phyloP scores from a whole-genome alignment of 2,888 invertebrate species.

The Arrhopalites spinosus region DNA sequence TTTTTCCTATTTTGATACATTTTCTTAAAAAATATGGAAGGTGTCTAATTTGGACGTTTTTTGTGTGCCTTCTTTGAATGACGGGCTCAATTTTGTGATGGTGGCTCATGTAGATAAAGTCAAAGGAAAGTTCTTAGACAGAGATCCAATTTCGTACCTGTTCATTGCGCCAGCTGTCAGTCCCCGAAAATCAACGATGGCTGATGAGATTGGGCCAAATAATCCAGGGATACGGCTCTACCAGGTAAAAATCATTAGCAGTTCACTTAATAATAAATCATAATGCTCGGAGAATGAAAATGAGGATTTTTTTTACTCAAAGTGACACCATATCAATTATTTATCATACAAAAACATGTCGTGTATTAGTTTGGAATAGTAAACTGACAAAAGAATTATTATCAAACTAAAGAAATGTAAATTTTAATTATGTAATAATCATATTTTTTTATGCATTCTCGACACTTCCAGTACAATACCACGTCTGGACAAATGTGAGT shows the following conservation, averaged over 20 bases:
- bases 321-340: too few species aligned
- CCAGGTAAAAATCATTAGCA: constrained; percentile 48
- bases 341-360: too few species aligned
- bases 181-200: constrained; percentile 74
- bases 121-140: constrained; percentile 53
- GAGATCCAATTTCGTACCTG: constrained; percentile 77
- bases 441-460: not conserved
- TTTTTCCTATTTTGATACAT: not conserved
- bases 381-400: too few species aligned
- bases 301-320: too few species aligned
- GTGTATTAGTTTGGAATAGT: too few species aligned
- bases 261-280: too few species aligned
- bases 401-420: too few species aligned
- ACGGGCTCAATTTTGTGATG: too few species aligned
- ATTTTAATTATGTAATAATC: not conserved
- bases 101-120: constrained; percentile 46
- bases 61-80: not conserved
- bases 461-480: constrained; percentile 81
- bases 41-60: too few species aligned
- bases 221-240: constrained; percentile 75
- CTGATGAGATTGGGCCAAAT: constrained; percentile 63
- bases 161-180: constrained; percentile 89
- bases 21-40: not conserved
- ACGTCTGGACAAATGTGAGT: constrained; percentile 76
- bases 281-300: too few species aligned